Base-by-base conservation (phyloP, 1,140 invertebrate species). In the Drosophila mauritiana region DNA sequence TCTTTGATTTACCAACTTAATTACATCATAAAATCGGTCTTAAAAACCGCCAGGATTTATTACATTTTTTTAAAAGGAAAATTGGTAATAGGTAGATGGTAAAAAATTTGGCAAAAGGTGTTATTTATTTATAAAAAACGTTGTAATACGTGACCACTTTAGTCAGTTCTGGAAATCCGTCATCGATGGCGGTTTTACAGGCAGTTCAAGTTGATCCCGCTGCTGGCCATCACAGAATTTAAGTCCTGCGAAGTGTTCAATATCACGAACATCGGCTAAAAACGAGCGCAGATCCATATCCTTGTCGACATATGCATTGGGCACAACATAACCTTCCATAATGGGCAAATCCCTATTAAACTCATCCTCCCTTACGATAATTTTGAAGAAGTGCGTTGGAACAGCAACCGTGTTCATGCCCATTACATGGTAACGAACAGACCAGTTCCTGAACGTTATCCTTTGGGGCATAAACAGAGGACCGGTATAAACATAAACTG, bases 301-400 rank as follows among this genome's bases (percentile, higher is more conserved):
- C 79, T 97, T 95, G 67, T 96, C 95, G 84, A 99, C 96, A 37
- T 94, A 94, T 82, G 95, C 92, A 93, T 99, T 99, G 27, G 98
- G 98, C 95, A 99, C 96, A 1, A 99, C 95, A 93, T 96, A 99
- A 8, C 97, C 95, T 93, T 99, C 97, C 94, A 99, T 94, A 86
- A 98, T 96, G 48, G 97, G 94, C 13, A 94, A 91, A 7, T 94
- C 94, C 54, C 95, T 94, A 0, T 92, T 42, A 0, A 53, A 6
- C 20, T 6, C 46, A 0, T 94, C 94, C 93, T 98, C 97, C 12
- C 94, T 94, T 1, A 98, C 96, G 13, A 98, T 93, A 6, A 98
- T 94, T 94, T 99, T 99, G 92, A 98, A 99, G 93, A 99, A 99
- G 93, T 99, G 98, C 0, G 99, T 99, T 0, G 99, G 99, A 6